Conservation (phyloP, 2,888 invertebrate genomes). For the Marronus borbonicus region DNA sequence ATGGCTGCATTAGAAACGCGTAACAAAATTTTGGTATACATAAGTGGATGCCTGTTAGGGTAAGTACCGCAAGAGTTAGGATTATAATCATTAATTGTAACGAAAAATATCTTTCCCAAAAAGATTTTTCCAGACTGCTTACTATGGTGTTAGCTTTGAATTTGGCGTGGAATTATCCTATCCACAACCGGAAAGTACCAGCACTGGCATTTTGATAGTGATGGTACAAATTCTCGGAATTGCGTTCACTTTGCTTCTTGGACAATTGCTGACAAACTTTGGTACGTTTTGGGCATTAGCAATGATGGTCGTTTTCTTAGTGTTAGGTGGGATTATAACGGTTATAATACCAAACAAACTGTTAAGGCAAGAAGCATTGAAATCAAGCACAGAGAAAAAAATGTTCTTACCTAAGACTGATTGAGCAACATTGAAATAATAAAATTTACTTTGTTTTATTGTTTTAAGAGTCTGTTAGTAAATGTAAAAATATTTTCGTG, state of each 20-base stretch:
- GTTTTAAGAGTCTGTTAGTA: too few species aligned
- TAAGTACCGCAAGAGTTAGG: constrained; percentile 42
- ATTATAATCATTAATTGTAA: constrained; percentile 13
- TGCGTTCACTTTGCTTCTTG: constrained; percentile 54
- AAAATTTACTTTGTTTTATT: too few species aligned
- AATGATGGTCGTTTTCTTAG: constrained; percentile 50
- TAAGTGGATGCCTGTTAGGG: constrained; percentile 57
- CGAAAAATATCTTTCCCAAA: constrained; percentile 2
- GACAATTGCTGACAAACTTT: constrained; percentile 44
- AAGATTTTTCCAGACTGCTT: constrained; percentile 61
- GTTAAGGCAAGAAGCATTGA: constrained; percentile 53
- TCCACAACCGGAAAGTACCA: constrained; percentile 62
- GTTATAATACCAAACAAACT: constrained; percentile 54
- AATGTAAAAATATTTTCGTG: too few species aligned
- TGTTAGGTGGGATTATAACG: constrained; percentile 52
- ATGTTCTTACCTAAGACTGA: background rate
- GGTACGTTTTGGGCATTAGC: constrained; percentile 55
- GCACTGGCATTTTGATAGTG: constrained; percentile 61
- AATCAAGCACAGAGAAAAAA: background rate
- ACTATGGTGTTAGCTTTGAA: constrained; percentile 62
- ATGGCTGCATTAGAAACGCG: constrained; percentile 55
- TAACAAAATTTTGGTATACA: constrained; percentile 55
- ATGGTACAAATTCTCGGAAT: constrained; percentile 61
- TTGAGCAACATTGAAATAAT: too few species aligned
- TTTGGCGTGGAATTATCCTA: constrained; percentile 62